Conservation (phyloP, 2,888 invertebrate species). For the Dryocosmus kuriphilus region DNA sequence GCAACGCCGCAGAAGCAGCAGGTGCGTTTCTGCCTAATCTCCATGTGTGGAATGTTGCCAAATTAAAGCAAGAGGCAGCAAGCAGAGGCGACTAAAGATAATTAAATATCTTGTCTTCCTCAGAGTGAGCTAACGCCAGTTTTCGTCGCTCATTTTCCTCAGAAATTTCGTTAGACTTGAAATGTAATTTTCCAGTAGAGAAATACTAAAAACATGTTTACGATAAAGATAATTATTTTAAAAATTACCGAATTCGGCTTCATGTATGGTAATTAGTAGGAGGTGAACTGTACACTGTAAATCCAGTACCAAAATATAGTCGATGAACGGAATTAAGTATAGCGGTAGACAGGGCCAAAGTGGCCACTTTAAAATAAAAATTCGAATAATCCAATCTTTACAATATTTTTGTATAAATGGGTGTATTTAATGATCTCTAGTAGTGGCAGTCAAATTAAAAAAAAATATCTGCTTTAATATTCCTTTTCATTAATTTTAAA, state of each 20-base stretch:
- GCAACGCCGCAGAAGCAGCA: constrained; percentile 61
- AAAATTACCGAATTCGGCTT: background rate
- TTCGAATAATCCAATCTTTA: no score
- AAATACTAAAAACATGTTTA: background rate
- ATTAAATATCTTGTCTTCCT: constrained; percentile 54
- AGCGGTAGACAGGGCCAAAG: no score
- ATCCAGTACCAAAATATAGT: no score
- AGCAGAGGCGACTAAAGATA: constrained; percentile 50
- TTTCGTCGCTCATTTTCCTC: constrained; percentile 49
- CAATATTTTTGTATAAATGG: no score
- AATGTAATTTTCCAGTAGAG: background rate
- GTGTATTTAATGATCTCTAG: no score
- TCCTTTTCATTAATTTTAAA: no score
- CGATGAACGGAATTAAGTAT: no score
- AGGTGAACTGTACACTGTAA: no score
- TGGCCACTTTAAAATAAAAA: no score
- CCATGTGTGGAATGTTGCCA: constrained; percentile 69
- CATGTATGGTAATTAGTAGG: background rate
- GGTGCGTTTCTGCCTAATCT: constrained; percentile 63
- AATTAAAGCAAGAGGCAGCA: constrained; percentile 60
- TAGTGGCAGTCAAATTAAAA: no score
- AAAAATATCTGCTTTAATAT: no score
- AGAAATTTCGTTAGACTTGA: constrained; percentile 44
- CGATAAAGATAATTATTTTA: background rate
- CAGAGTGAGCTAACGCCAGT: constrained; percentile 52